phyloP scores from a whole-genome alignment of 2,797 vertebrate genomes.

The Ctenochaetus hawaiiensis region DNA sequence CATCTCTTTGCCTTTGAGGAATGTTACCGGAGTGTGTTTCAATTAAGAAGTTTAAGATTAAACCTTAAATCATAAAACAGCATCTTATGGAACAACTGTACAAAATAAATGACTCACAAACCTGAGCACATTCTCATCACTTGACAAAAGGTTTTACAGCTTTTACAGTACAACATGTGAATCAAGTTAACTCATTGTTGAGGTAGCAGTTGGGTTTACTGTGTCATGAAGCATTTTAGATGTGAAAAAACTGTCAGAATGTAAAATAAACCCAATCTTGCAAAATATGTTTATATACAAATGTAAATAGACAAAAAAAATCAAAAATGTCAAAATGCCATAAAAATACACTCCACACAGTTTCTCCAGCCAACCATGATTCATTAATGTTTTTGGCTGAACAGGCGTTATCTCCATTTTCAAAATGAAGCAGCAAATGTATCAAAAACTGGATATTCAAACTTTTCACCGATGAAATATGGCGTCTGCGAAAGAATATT shows the following conservation, averaged over 20 bases:
- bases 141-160: background rate
- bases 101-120: background rate
- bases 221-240: background rate
- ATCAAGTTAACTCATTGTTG: background rate
- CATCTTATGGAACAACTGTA: background rate
- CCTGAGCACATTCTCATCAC: background rate
- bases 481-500: background rate
- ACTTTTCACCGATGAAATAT: background rate
- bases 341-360: background rate
- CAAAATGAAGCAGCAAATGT: background rate
- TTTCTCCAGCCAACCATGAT: no score
- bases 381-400: no score
- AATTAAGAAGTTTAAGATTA: background rate
- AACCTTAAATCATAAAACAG: conserved; percentile 1
- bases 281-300: background rate
- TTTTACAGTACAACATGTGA: background rate
- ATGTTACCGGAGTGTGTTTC: no score
- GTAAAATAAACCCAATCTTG: background rate
- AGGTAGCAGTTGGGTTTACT: background rate
- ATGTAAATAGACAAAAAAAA: background rate
- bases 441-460: background rate
- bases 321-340: background rate
- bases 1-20: no score
- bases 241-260: background rate
- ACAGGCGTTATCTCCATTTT: background rate